These are phyloP conservation scores for Glareola pratincola DNA, from an alignment of 2,113 vertebrate species.

Conservation along the genomic window DNA sequence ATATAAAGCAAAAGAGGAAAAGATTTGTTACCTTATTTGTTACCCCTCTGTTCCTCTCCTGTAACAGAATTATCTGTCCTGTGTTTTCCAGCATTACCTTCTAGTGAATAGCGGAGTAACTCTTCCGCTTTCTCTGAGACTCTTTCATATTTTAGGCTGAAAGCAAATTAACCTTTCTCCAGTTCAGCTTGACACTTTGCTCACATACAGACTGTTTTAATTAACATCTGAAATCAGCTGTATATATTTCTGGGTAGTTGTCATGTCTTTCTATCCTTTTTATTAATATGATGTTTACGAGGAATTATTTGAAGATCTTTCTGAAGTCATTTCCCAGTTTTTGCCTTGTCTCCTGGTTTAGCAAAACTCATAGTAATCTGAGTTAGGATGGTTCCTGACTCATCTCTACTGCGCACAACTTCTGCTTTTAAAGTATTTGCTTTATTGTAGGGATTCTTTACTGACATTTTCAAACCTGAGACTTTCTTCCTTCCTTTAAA, in stretches of 20 bases:
- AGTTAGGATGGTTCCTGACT: not conserved
- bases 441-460: not conserved
- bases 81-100: not conserved
- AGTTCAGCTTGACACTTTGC: not conserved
- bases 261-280: not conserved
- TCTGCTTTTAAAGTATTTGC: not conserved
- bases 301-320: not conserved
- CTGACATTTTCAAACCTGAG: not conserved
- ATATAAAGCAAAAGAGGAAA: not conserved
- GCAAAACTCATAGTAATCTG: not conserved
- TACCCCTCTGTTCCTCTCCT: not conserved
- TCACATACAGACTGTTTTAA: not conserved
- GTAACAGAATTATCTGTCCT: not conserved
- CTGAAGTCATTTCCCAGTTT: rapidly evolving
- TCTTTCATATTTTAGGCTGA: not conserved
- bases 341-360: not conserved
- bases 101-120: not conserved
- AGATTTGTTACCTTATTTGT: not conserved
- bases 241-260: not conserved
- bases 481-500: not conserved
- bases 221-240: not conserved
- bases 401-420: not conserved
- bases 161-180: not conserved
- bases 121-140: not conserved
- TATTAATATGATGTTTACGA: not conserved